phyloP scores from a whole-genome alignment of 2,888 invertebrate genomes.

The Agonopterix subpropinquella region DNA sequence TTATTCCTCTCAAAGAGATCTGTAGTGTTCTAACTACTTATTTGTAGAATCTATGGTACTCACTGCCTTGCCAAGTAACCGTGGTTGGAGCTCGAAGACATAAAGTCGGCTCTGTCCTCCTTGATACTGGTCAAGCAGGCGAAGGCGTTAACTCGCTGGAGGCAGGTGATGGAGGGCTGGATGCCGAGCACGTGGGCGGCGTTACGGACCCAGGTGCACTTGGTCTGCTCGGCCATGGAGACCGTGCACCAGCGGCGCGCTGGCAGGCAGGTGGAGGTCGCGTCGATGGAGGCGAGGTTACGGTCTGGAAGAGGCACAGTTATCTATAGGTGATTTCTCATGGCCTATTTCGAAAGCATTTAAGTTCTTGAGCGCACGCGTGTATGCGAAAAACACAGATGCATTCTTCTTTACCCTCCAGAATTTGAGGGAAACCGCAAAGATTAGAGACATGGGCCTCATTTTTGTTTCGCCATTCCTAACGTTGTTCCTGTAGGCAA shows the following conservation, averaged over 20 bases:
- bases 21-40: too few species aligned
- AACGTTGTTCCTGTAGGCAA: too few species aligned
- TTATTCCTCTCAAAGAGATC: too few species aligned
- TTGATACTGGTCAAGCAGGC: slow-evolving; percentile 73
- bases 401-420: too few species aligned
- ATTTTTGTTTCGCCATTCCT: too few species aligned
- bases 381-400: too few species aligned
- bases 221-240: slow-evolving; percentile 65
- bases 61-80: slow-evolving; percentile 79
- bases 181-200: slow-evolving; percentile 75
- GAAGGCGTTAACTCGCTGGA: slow-evolving; percentile 53
- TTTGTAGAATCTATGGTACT: slow-evolving; percentile 27
- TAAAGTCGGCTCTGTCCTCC: slow-evolving; percentile 70
- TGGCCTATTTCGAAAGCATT: too few species aligned
- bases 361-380: too few species aligned
- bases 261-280: slow-evolving; percentile 39
- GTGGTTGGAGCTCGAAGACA: slow-evolving; percentile 77
- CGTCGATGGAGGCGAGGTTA: slow-evolving; percentile 29
- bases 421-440: too few species aligned
- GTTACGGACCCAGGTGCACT: slow-evolving; percentile 77
- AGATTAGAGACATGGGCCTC: too few species aligned
- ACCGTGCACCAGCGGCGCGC: slow-evolving; percentile 78
- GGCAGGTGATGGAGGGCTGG: slow-evolving; percentile 75
- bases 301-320: slow-evolving; percentile 36
- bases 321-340: not conserved